Conservation (phyloP, 2,113 vertebrate species). For the Sakesphorus luctuosus region DNA sequence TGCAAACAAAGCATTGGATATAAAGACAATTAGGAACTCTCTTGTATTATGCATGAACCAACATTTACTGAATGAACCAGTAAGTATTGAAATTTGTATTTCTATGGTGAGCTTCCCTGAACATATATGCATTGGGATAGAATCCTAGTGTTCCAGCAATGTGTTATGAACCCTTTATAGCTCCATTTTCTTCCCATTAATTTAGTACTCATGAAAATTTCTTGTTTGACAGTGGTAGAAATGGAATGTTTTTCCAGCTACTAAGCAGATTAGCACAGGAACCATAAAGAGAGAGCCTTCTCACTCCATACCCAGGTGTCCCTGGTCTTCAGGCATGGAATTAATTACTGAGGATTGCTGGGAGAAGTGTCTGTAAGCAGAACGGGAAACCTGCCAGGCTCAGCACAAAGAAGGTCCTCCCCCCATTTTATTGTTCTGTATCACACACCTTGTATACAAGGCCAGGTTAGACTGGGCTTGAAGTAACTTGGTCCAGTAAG, state of each 20-base stretch:
- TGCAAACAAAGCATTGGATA: slow-evolving; percentile 25
- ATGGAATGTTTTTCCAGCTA: neutral
- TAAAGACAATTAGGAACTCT: slow-evolving; percentile 29
- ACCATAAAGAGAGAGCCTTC: neutral
- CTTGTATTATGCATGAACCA: slow-evolving; percentile 38
- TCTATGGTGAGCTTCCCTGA: neutral
- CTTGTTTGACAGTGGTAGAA: neutral
- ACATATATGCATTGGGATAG: neutral
- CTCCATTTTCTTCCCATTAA: neutral
- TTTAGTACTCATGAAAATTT: neutral
- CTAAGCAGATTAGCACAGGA: neutral
- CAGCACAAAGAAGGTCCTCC: neutral
- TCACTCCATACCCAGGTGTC: neutral
- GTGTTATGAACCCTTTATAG: neutral
- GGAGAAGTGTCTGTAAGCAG: rapidly evolving
- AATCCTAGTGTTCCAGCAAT: neutral
- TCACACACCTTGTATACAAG: rapidly evolving
- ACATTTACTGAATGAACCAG: neutral
- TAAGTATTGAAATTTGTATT: slow-evolving; percentile 11
- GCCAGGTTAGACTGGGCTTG: neutral
- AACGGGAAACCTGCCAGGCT: neutral
- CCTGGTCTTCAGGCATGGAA: neutral
- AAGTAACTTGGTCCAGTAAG: neutral
- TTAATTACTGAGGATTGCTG: rapidly evolving
- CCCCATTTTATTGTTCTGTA: rapidly evolving